Percentiles rank a stretch among this genome's conserved stretches.
Conservation (phyloP, 2,113 vertebrate genomes). For the Heteronetta atricapilla region DNA sequence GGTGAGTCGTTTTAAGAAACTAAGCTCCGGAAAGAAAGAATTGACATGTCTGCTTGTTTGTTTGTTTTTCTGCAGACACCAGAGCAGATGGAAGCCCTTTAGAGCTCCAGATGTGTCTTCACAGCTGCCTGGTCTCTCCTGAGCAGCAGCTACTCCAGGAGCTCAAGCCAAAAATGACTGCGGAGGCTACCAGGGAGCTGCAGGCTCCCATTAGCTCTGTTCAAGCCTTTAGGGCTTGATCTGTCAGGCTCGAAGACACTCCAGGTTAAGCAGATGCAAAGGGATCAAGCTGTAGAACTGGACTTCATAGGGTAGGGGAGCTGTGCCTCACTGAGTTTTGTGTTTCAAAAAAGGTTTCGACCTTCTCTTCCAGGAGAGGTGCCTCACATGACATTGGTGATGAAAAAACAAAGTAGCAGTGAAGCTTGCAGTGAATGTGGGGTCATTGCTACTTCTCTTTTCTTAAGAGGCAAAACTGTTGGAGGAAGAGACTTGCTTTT, state of each 20-base stretch:
- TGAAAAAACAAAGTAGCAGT: neutral
- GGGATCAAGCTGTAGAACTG: neutral
- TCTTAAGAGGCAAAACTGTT: neutral
- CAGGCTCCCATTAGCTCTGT: neutral
- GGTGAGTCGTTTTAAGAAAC: neutral
- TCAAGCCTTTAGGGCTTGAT: neutral
- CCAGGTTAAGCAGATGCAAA: fast-evolving
- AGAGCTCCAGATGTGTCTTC: neutral
- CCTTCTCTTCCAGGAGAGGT: neutral
- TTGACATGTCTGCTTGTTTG: neutral
- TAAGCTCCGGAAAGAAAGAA: neutral
- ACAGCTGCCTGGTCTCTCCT: neutral
- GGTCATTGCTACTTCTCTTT: neutral
- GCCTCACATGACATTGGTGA: neutral
- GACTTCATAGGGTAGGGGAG: neutral
- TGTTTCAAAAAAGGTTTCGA: neutral
- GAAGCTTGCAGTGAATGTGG: neutral
- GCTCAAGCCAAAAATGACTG: neutral
- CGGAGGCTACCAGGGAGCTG: neutral
- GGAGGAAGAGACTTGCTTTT: neutral
- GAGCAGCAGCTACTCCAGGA: neutral
- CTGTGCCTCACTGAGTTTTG: fast-evolving
- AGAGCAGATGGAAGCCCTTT: neutral
- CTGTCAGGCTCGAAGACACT: neutral
- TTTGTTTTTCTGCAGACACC: neutral